Evolutionary conservation across 2,888 invertebrate genomes (phyloP).

Genomic region (Andrena dorsata): DNA sequence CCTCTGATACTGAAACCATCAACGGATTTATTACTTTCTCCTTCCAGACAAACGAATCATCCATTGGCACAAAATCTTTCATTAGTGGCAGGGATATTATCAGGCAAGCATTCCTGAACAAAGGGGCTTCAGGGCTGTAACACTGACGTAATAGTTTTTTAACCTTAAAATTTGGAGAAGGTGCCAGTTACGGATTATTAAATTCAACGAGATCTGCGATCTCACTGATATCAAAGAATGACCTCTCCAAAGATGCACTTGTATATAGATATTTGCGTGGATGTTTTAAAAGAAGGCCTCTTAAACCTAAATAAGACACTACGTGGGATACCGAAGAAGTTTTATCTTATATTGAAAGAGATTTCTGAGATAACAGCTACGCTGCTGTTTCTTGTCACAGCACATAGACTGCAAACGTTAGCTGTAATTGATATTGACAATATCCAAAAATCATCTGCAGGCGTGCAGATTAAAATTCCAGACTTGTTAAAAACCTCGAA

Average conservation of each 20-base stretch:
- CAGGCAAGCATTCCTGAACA: conserved; percentile 46
- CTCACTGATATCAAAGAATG: neutral
- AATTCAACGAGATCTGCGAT: neutral
- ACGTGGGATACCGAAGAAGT: conserved; percentile 13
- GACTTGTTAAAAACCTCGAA: conserved; percentile 16
- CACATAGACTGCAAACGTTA: conserved; percentile 15
- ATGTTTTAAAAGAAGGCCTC: conserved; percentile 1
- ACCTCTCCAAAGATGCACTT: neutral
- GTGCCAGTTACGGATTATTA: conserved; percentile 7
- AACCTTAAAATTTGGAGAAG: conserved; percentile 9
- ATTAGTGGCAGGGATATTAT: conserved; percentile 55
- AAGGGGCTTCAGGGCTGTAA: neutral
- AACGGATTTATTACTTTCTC: conserved; percentile 42
- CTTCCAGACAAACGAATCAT: conserved; percentile 38
- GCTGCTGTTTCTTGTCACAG: conserved; percentile 3
- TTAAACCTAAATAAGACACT: neutral
- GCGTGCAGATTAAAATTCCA: conserved; percentile 21
- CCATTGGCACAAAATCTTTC: conserved; percentile 34
- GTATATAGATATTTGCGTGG: conserved; percentile 17
- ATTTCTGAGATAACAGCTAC: neutral
- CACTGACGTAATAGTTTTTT: conserved; percentile 24
- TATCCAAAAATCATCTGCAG: neutral
- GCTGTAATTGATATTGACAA: conserved; percentile 8
- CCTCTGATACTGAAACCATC: conserved; percentile 37
- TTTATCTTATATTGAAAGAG: neutral